These are phyloP conservation scores for Xenopus laevis DNA, from an alignment of 2,113 vertebrate species.

Conservation along the genomic window DNA sequence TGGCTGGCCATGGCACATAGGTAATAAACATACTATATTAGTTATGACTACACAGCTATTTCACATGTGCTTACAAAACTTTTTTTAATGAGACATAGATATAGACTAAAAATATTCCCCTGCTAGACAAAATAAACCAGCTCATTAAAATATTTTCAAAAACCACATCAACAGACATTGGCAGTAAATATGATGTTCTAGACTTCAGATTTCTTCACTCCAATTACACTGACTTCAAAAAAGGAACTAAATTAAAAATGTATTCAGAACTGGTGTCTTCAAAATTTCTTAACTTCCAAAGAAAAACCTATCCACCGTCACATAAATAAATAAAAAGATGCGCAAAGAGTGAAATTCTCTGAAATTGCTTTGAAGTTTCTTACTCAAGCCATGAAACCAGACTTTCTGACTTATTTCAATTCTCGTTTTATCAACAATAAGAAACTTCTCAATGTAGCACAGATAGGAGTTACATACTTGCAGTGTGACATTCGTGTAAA, in stretches of 20 bases:
- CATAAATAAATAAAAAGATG: conserved; percentile 56
- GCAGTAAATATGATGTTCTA: conserved; percentile 34
- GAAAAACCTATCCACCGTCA: conserved; percentile 32
- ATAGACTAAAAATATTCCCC: neutral
- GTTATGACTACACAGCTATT: too few relatives aligned
- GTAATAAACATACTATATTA: too few relatives aligned
- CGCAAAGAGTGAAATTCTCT: conserved; percentile 53
- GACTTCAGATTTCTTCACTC: conserved; percentile 31
- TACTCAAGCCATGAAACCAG: conserved; percentile 39
- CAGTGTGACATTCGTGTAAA: too few relatives aligned
- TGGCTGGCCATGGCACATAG: too few relatives aligned
- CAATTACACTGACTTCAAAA: conserved; percentile 50
- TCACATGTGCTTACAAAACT: too few relatives aligned
- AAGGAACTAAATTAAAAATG: conserved; percentile 49
- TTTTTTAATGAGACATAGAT: neutral
- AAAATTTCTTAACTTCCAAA: conserved; percentile 47
- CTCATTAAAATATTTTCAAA: conserved; percentile 35
- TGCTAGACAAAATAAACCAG: conserved; percentile 4
- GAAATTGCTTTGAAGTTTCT: conserved; percentile 51
- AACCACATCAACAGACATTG: conserved; percentile 12
- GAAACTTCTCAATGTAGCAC: neutral
- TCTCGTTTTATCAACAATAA: conserved; percentile 35
- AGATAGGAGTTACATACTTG: too few relatives aligned
- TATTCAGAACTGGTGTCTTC: conserved; percentile 48
- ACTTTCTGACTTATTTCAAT: conserved; percentile 40